phyloP scores from a whole-genome alignment of 2,888 invertebrate species.

The Gymnosoma rotundatum region DNA sequence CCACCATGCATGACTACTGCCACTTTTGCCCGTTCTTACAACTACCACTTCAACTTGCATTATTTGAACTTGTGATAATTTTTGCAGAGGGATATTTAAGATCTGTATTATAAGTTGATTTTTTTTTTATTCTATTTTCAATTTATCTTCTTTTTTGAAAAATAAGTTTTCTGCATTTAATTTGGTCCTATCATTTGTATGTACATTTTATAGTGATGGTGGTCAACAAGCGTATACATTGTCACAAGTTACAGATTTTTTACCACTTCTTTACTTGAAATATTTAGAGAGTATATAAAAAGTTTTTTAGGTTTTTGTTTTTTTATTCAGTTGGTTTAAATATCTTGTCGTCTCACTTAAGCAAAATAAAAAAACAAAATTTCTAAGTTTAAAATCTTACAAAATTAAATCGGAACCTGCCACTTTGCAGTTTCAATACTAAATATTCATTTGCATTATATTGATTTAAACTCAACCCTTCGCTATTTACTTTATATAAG shows the following conservation, averaged over 20 bases:
- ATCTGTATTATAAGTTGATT: conserved; percentile 48
- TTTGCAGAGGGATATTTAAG: conserved; percentile 59
- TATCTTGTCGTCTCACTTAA: not conserved
- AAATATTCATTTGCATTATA: too few species aligned
- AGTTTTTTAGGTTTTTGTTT: conserved; percentile 22
- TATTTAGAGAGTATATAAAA: conserved; percentile 20
- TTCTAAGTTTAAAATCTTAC: not conserved
- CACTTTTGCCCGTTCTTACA: conserved; percentile 15
- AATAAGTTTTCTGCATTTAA: conserved; percentile 51
- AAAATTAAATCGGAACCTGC: not conserved
- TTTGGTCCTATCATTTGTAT: conserved; percentile 46
- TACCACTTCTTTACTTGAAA: conserved; percentile 26
- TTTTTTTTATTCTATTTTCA: conserved; percentile 40
- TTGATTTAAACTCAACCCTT: not conserved
- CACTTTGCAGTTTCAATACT: not conserved
- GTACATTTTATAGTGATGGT: conserved; percentile 19
- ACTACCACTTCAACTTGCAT: conserved; percentile 36
- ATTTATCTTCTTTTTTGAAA: not conserved
- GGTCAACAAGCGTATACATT: conserved; percentile 36
- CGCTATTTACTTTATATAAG: not conserved
- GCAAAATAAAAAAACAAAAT: not conserved
- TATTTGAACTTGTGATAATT: conserved; percentile 60
- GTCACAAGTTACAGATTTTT: conserved; percentile 42
- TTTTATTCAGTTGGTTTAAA: not conserved
- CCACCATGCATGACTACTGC: conserved; percentile 27